Conservation (phyloP, 1,140 invertebrate genomes). For the Trichogramma pretiosum region DNA sequence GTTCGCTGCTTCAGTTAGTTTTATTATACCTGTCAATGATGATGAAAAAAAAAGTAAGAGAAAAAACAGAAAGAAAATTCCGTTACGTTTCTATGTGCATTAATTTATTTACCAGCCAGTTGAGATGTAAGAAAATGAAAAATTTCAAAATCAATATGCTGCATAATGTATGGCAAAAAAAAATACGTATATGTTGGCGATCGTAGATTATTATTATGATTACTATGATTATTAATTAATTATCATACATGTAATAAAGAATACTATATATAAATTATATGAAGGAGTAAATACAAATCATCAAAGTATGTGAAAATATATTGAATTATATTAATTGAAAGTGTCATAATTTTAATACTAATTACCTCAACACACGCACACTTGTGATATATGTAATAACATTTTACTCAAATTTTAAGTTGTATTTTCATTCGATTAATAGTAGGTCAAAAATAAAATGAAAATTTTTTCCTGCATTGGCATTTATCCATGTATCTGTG, state of each 20-base stretch:
- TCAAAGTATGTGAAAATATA: slow-evolving; percentile 14
- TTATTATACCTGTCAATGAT: no score
- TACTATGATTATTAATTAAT: no score
- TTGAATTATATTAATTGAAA: slow-evolving; percentile 13
- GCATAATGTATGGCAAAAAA: background rate
- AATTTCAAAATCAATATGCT: slow-evolving; percentile 10
- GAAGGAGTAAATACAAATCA: slow-evolving; percentile 4
- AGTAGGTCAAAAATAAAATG: no score
- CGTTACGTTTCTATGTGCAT: slow-evolving; percentile 22
- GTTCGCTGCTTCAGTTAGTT: no score
- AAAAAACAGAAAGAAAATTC: slow-evolving; percentile 23
- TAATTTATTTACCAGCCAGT: slow-evolving; percentile 18
- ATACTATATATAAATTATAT: slow-evolving; percentile 15
- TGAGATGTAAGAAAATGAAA: background rate
- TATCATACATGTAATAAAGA: slow-evolving; percentile 15
- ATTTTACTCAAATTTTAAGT: no score
- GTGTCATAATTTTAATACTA: slow-evolving; percentile 10
- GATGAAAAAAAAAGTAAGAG: slow-evolving; percentile 19
- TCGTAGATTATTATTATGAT: slow-evolving; percentile 7
- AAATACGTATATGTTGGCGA: background rate
- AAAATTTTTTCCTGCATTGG: no score
- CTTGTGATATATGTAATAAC: no score
- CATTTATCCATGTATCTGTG: no score
- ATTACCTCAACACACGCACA: no score
- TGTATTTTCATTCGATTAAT: no score